Base-by-base conservation (phyloP, 2,888 invertebrate genomes). In the Campoplex nolae region DNA sequence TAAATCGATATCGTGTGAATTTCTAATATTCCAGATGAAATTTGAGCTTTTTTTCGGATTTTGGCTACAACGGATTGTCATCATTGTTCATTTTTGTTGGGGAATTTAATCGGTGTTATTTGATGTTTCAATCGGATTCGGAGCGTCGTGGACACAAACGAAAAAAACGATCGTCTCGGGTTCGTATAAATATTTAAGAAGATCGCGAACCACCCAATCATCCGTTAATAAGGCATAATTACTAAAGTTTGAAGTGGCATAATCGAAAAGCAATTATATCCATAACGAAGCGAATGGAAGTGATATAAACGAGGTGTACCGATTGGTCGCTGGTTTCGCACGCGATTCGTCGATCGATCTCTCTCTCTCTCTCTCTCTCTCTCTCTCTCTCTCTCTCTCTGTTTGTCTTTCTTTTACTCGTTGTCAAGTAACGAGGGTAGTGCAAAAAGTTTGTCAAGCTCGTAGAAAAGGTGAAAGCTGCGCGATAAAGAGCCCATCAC, bases 311-410 rank as follows among this genome's bases (percentile, higher is more conserved):
- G 51, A 32, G 65, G 23, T 38, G 35, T 38, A 51, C 32, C 79
- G 73, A 80, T 73, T 80, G 4, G 45, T 74, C 73, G 16, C n/a
- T 9, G n/a, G 1, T 54, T 28, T 23, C 70, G 42, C 81, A 82
- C 76, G 77, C 76, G 62, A 83, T 71, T 77, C 42, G 28, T 71
- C 62, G 62, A 83, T 83, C 62, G 70, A 71, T 76, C 71, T 67
- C 4, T 54, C 42, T n/a, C 71, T 6, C 38, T 38, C 38, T 38
- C 38, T 38, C 38, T 38, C 38, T 38, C 38, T 38, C 38, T 38
- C 71, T 67, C 4, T 54, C 42, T n/a, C 71, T 6, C 38, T 38
- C 38, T 38, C 38, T 1, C 38, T 38, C 38, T 38, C 38, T 38
- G 23, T 23, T 23, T 23, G 23, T 23, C 23, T 65, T 3, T 38